A percentile compares a stretch with the other conserved stretches of the same genome.
phyloP scores from a whole-genome alignment of 2,797 vertebrate species.

The Amniataba percoides region DNA sequence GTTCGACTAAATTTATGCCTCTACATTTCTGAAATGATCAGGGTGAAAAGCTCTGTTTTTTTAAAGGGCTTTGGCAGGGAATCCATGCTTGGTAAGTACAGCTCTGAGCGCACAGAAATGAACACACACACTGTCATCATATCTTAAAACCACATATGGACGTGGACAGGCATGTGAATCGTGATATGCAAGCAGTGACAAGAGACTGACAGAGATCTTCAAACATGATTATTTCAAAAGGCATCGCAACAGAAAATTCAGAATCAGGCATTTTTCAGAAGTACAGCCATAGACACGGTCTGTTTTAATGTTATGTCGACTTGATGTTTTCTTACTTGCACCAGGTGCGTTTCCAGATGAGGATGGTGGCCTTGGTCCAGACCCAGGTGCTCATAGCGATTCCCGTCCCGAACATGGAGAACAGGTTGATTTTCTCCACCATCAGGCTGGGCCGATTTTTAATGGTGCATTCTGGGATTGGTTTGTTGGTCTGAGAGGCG shows the following conservation, averaged over 20 bases:
- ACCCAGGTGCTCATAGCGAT: slow-evolving; percentile 99
- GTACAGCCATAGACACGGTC: neutral
- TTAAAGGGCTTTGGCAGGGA: neutral
- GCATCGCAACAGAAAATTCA: neutral
- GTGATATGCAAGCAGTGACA: slow-evolving; percentile 9
- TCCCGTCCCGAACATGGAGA: slow-evolving; percentile 98
- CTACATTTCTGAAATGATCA: neutral
- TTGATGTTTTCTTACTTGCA: slow-evolving; percentile 88
- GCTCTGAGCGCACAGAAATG: neutral
- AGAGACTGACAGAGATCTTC: neutral
- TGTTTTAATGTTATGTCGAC: neutral
- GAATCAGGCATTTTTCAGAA: neutral
- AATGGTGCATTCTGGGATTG: slow-evolving; percentile 95
- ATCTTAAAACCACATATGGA: slow-evolving; percentile 29
- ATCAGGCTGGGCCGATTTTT: slow-evolving; percentile 97
- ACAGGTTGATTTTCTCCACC: slow-evolving; percentile 99
- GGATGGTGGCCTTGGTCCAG: slow-evolving; percentile 98
- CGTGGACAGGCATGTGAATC: neutral
- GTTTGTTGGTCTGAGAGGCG: slow-evolving; percentile 95
- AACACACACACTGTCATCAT: slow-evolving; percentile 3
- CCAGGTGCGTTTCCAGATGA: slow-evolving; percentile 99
- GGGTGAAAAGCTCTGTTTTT: neutral
- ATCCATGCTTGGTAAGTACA: neutral
- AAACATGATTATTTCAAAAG: too few species aligned
- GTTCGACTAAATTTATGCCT: neutral